Evolutionary conservation across 2,113 vertebrate species (phyloP).

Genomic region (Trogon melanurus): DNA sequence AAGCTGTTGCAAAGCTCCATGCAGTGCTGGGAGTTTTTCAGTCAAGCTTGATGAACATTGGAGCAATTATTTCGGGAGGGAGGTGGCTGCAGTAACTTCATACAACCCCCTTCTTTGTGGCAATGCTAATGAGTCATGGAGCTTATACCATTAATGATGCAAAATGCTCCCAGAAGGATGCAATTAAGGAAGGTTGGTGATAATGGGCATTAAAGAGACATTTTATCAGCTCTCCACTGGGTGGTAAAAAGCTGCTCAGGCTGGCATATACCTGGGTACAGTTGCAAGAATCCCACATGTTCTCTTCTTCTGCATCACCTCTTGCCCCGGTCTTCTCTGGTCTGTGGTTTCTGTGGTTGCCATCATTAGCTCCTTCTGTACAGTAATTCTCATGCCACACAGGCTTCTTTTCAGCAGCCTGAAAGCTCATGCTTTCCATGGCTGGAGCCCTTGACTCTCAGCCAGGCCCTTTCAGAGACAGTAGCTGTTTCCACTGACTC

Average conservation of each 20-base stretch:
- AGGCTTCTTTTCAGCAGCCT: background rate
- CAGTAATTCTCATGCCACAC: background rate
- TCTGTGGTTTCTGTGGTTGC: background rate
- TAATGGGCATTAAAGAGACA: background rate
- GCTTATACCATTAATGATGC: background rate
- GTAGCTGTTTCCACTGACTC: background rate
- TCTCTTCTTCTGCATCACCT: background rate
- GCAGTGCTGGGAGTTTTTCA: background rate
- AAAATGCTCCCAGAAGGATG: background rate
- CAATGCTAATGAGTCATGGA: background rate
- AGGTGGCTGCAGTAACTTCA: background rate
- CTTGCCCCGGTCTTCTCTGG: background rate
- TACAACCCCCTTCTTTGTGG: background rate
- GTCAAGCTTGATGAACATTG: background rate
- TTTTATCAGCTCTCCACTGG: background rate
- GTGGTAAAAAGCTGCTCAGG: background rate
- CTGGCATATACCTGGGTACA: background rate
- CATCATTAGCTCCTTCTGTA: rapidly evolving
- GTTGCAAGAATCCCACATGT: background rate
- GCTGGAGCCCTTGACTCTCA: background rate
- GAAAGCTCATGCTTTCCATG: background rate
- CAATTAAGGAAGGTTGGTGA: background rate
- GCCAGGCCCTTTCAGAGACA: background rate
- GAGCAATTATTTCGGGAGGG: background rate
- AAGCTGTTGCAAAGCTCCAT: background rate